Conservation (phyloP, 2,113 vertebrate species). For the Zosterops hypoxanthus region DNA sequence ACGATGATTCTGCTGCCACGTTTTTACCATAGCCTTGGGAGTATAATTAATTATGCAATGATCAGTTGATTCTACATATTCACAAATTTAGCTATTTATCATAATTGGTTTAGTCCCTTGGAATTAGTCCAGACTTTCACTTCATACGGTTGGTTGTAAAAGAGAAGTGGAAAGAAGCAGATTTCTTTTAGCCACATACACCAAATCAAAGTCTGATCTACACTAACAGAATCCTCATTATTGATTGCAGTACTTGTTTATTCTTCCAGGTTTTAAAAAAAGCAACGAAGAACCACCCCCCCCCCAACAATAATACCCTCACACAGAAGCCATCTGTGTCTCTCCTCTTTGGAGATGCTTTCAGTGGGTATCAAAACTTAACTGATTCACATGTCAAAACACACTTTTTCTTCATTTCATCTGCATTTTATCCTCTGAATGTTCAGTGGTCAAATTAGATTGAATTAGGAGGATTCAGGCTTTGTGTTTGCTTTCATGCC, state of each 20-base stretch:
- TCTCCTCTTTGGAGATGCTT: not conserved
- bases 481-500: not conserved
- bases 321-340: not conserved
- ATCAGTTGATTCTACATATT: conserved; percentile 61
- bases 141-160: conserved; percentile 11
- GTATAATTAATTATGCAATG: conserved; percentile 51
- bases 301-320: not conserved
- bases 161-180: not conserved
- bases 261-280: not conserved
- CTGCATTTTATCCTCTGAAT: not conserved
- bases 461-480: not conserved
- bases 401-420: not conserved
- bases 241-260: not conserved
- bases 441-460: not conserved
- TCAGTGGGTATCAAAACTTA: not conserved
- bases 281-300: not conserved
- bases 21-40: conserved; percentile 42
- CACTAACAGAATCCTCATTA: not conserved
- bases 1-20: not conserved
- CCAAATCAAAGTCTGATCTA: not conserved
- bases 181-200: not conserved
- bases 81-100: conserved; percentile 62
- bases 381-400: not conserved
- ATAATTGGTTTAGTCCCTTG: conserved; percentile 61
- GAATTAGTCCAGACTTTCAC: conserved; percentile 51